A percentile compares a stretch with the other conserved stretches of the same genome.
phyloP scores from a whole-genome alignment of 2,888 invertebrate genomes.

The Scrobipalpa atriplicella region DNA sequence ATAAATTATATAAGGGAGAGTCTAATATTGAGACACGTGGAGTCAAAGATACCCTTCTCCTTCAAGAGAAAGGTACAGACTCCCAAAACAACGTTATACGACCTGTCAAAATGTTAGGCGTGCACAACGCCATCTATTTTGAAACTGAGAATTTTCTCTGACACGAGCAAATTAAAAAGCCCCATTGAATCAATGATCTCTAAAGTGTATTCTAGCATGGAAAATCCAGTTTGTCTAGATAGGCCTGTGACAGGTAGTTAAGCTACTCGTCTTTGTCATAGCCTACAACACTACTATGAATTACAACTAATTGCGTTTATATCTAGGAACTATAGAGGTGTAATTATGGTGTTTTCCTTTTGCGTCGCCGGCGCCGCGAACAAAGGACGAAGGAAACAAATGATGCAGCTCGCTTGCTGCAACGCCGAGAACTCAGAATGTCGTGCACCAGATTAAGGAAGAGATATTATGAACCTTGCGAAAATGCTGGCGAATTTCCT shows the following conservation, averaged over 20 bases:
- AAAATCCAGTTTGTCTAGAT: background rate
- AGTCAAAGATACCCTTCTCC: too few species aligned
- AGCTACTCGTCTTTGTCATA: conserved; percentile 13
- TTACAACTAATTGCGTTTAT: conserved; percentile 19
- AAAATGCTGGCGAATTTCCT: background rate
- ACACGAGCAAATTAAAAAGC: too few species aligned
- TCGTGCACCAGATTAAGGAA: background rate
- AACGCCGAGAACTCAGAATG: conserved; percentile 28
- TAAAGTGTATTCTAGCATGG: background rate
- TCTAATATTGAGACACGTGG: too few species aligned
- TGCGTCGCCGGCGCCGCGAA: conserved; percentile 9
- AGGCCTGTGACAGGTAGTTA: background rate
- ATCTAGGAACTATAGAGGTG: conserved; percentile 11
- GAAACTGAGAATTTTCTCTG: too few species aligned
- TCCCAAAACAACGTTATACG: too few species aligned
- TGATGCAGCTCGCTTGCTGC: conserved; percentile 34
- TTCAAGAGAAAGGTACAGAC: too few species aligned
- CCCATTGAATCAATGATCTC: too few species aligned
- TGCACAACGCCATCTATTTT: too few species aligned
- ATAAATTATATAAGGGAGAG: too few species aligned
- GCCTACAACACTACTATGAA: conserved; percentile 1
- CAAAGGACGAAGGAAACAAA: conserved; percentile 25
- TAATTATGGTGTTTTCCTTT: conserved; percentile 23
- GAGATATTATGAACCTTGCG: background rate
- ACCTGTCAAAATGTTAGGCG: too few species aligned